phyloP scores from a whole-genome alignment of 1,140 invertebrate genomes.

The Macrotrachela quadricornifera region DNA sequence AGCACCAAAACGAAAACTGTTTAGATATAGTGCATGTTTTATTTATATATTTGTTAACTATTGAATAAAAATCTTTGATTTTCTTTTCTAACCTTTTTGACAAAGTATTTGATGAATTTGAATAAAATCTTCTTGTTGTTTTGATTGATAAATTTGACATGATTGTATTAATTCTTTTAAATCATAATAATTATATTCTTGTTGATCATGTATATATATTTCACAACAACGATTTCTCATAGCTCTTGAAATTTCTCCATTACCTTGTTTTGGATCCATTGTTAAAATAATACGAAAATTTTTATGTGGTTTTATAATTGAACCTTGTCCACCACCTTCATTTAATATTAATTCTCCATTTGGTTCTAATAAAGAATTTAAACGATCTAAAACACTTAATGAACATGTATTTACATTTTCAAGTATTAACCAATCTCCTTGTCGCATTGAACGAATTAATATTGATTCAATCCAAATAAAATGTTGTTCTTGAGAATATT shows the following conservation, averaged over 20 bases:
- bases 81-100: no score
- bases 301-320: conserved; percentile 56
- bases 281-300: conserved; percentile 42
- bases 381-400: conserved; percentile 42
- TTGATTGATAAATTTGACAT: no score
- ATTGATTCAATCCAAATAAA: conserved; percentile 95
- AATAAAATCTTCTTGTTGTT: no score
- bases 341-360: conserved; percentile 64
- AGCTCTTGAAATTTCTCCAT: conserved; percentile 2
- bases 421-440: conserved; percentile 70
- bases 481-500: neutral
- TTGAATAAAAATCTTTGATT: no score
- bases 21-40: no score
- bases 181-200: no score
- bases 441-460: conserved; percentile 59
- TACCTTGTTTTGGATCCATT: neutral
- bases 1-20: no score
- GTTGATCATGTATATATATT: conserved; percentile 1
- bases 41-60: no score
- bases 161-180: no score
- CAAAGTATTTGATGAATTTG: no score
- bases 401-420: conserved; percentile 92
- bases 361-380: conserved; percentile 82
- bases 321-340: conserved; percentile 63
- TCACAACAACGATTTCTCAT: conserved; percentile 5